Evolutionary conservation across 2,888 invertebrate species (phyloP).

Genomic region (Stictocephala bisonia): DNA sequence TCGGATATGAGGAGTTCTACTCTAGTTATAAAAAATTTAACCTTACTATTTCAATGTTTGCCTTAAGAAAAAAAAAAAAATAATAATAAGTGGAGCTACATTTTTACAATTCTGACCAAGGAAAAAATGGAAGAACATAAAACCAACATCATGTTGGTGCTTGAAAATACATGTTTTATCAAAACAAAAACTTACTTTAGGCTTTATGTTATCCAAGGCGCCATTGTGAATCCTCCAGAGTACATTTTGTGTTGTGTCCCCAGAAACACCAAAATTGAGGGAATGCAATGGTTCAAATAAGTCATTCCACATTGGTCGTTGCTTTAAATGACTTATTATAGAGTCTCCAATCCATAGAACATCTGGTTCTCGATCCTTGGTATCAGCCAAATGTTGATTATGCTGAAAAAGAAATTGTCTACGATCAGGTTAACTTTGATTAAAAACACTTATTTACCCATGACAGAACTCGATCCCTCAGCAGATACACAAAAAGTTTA

Average conservation of each 20-base stretch:
- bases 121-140: too few relatives aligned
- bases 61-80: too few relatives aligned
- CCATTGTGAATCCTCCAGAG: slow-evolving; percentile 92
- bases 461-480: not conserved
- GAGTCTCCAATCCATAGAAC: slow-evolving; percentile 93
- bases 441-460: not conserved
- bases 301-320: slow-evolving; percentile 89
- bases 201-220: slow-evolving; percentile 87
- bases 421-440: too few relatives aligned
- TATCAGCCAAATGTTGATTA: slow-evolving; percentile 84
- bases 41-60: too few relatives aligned
- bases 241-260: slow-evolving; percentile 88
- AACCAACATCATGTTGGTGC: too few relatives aligned
- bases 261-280: slow-evolving; percentile 90
- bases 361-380: slow-evolving; percentile 91
- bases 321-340: slow-evolving; percentile 82
- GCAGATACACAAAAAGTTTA: slow-evolving; percentile 71
- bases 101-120: too few relatives aligned
- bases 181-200: slow-evolving; percentile 78
- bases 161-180: too few relatives aligned
- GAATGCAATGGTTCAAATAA: slow-evolving; percentile 93
- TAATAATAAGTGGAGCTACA: too few relatives aligned
- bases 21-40: too few relatives aligned
- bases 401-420: slow-evolving; percentile 72
- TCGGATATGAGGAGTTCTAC: too few relatives aligned